Conservation (phyloP, 2,797 vertebrate genomes). For the Nothura maculosa region DNA sequence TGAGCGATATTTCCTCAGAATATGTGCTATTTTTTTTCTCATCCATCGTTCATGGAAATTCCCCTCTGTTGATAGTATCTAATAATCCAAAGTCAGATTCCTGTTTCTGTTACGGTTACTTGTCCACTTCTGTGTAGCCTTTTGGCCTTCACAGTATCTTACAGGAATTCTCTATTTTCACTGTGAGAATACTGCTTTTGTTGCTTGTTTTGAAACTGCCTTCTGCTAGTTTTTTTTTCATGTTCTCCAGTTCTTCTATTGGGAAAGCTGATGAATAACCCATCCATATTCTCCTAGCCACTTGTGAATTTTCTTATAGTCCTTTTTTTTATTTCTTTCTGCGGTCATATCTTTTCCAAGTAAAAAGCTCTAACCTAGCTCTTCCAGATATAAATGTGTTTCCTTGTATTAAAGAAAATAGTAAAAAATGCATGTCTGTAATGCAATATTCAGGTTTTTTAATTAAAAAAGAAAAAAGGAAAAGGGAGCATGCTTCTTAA, state of each 20-base stretch:
- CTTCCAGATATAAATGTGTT: background rate
- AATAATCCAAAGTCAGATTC: background rate
- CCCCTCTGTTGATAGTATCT: background rate
- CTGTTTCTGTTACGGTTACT: background rate
- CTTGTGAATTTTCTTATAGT: background rate
- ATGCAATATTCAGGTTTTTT: background rate
- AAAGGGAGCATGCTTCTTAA: background rate
- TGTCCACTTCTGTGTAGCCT: background rate
- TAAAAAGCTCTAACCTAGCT: background rate
- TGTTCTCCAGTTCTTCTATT: background rate
- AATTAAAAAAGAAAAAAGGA: background rate
- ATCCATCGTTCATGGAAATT: background rate
- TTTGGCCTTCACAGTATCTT: background rate
- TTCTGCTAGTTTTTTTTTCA: background rate
- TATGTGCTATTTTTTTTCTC: background rate
- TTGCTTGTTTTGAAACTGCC: background rate
- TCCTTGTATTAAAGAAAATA: background rate
- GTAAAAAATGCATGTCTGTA: background rate
- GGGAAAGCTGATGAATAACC: background rate
- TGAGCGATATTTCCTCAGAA: background rate
- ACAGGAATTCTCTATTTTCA: background rate
- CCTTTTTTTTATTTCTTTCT: background rate
- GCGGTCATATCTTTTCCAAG: background rate
- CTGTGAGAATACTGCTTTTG: fast-evolving
- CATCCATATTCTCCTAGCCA: background rate